phyloP scores from a whole-genome alignment of 2,113 vertebrate genomes.

The Grus americana region DNA sequence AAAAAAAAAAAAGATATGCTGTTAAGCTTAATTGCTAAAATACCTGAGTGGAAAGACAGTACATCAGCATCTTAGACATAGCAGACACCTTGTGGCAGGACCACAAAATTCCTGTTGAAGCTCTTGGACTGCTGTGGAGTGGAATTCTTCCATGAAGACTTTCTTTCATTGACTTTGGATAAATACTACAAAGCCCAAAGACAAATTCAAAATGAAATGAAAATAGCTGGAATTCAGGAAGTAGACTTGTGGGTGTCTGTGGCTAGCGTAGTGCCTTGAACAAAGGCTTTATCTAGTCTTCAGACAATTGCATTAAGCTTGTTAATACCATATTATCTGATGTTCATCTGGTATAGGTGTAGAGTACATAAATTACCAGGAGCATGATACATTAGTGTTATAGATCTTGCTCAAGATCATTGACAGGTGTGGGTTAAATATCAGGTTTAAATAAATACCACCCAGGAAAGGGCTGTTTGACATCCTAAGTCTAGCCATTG shows the following conservation, averaged over 20 bases:
- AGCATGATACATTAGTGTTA: neutral
- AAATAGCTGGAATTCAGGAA: neutral
- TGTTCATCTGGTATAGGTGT: neutral
- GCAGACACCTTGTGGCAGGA: neutral
- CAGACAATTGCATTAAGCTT: neutral
- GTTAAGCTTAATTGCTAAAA: neutral
- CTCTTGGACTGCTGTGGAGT: neutral
- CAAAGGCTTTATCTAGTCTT: neutral
- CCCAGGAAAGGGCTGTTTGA: neutral
- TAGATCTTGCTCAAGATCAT: neutral
- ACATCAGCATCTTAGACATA: neutral
- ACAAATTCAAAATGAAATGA: neutral
- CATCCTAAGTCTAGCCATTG: neutral
- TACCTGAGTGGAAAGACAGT: neutral
- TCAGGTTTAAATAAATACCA: neutral
- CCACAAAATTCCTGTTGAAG: neutral
- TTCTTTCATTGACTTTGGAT: neutral
- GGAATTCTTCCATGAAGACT: neutral
- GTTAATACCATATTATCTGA: neutral
- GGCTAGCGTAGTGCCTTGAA: neutral
- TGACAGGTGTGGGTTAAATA: neutral
- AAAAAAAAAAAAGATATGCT: rapidly evolving
- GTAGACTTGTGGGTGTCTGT: neutral
- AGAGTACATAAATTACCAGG: neutral
- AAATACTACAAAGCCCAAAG: neutral